Percentiles rank a stretch among this genome's conserved stretches.
Conservation (phyloP, 2,888 invertebrate species). For the Hemistola chrysoprasaria region DNA sequence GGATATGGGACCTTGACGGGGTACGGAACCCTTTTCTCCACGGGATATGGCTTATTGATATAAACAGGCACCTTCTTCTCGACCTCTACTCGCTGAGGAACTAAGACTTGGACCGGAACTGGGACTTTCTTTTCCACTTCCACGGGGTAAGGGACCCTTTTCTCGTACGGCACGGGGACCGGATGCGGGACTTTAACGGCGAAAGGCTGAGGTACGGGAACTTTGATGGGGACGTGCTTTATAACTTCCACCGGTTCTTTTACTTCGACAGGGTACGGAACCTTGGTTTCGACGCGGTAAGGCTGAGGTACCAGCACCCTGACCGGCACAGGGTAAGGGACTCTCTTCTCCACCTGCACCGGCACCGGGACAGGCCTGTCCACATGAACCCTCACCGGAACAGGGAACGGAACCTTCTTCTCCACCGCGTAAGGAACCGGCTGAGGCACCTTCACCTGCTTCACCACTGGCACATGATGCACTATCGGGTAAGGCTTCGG, state of each 20-base stretch:
- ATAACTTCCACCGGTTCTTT: conserved; percentile 73
- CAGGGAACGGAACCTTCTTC: conserved; percentile 50
- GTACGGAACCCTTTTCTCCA: conserved; percentile 65
- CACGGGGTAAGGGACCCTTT: conserved; percentile 62
- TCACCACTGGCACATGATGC: conserved; percentile 66
- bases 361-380: conserved; percentile 67
- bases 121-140: conserved; percentile 73
- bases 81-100: conserved; percentile 41
- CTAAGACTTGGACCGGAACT: conserved; percentile 27
- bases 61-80: conserved; percentile 51
- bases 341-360: conserved; percentile 65
- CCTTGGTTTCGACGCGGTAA: conserved; percentile 78
- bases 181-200: conserved; percentile 54
- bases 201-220: conserved; percentile 73
- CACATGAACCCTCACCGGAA: conserved; percentile 40
- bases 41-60: conserved; percentile 37
- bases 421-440: conserved; percentile 64
- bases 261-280: conserved; percentile 70
- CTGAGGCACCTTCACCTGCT: conserved; percentile 69
- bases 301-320: conserved; percentile 74
- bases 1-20: conserved; percentile 63
- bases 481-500: conserved; percentile 73
- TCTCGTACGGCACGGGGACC: conserved; percentile 47
- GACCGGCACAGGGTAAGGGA: conserved; percentile 69
- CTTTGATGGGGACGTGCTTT: conserved; percentile 65